A percentile compares a stretch with the other conserved stretches of the same genome.
Evolutionary conservation across 2,888 invertebrate genomes (phyloP).

Genomic region (Drosophila sordidula): DNA sequence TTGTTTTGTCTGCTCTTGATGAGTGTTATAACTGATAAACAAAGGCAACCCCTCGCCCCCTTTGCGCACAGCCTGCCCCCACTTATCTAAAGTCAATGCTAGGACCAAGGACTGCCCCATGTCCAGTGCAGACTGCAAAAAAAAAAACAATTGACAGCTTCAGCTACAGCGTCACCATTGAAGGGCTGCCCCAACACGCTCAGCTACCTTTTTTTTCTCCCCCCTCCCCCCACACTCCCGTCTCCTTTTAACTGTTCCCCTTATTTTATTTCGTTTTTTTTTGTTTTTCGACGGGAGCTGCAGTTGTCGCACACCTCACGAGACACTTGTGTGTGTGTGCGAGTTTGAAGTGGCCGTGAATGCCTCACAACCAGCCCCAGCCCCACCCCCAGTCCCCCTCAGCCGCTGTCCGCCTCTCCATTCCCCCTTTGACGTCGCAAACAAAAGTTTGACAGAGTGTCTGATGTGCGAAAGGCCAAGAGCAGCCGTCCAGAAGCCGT

Average conservation of each 20-base stretch:
- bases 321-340: slow-evolving; percentile 28
- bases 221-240: not conserved
- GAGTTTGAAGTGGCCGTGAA: slow-evolving; percentile 49
- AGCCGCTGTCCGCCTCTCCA: not conserved
- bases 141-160: slow-evolving; percentile 58
- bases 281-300: not conserved
- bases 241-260: not conserved
- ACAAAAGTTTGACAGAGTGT: slow-evolving; percentile 81
- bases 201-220: too few species aligned
- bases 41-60: slow-evolving; percentile 11
- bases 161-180: slow-evolving; percentile 54
- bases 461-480: slow-evolving; percentile 77
- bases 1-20: slow-evolving; percentile 21
- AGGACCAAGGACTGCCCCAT: slow-evolving; percentile 18
- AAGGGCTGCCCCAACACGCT: not conserved
- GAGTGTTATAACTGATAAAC: slow-evolving; percentile 37
- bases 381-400: not conserved
- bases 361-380: not conserved
- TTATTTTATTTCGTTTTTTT: not conserved
- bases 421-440: slow-evolving; percentile 23
- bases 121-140: slow-evolving; percentile 42
- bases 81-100: not conserved
- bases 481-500: slow-evolving; percentile 63
- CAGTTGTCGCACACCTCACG: slow-evolving; percentile 38
- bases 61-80: not conserved